These are phyloP conservation scores for Trachemys scripta DNA, from an alignment of 2,113 vertebrate genomes.

Conservation along the genomic window DNA sequence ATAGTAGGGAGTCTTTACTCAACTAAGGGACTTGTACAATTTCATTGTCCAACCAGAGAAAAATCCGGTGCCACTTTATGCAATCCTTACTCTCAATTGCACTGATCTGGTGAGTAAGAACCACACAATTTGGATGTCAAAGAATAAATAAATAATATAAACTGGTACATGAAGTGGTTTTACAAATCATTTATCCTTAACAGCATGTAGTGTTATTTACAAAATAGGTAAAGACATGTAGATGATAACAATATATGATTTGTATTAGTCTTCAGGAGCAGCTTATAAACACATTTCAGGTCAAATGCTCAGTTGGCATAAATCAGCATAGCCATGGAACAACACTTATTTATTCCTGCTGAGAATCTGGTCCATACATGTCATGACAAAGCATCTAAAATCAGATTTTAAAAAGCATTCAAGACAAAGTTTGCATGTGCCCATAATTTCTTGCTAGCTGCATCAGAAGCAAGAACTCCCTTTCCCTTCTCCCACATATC, in stretches of 20 bases:
- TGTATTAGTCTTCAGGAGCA: neutral
- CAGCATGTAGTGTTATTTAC: neutral
- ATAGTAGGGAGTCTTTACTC: neutral
- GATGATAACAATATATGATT: neutral
- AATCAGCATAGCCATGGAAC: neutral
- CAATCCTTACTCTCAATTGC: neutral
- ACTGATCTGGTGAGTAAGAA: neutral
- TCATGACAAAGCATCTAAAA: neutral
- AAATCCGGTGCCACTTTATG: neutral
- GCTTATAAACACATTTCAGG: neutral
- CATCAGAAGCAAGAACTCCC: neutral
- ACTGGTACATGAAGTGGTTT: neutral
- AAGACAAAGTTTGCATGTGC: neutral
- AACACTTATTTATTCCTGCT: neutral
- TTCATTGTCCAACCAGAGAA: neutral
- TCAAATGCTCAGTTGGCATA: neutral
- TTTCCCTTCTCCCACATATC: rapidly evolving
- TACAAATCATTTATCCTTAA: neutral
- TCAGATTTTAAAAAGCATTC: neutral
- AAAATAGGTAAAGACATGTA: neutral
- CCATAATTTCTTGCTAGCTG: neutral
- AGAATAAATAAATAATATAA: neutral
- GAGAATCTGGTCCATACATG: neutral
- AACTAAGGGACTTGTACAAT: neutral
- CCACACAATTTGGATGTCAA: neutral